Percentiles rank a stretch among this genome's conserved stretches.
Conservation (phyloP, 2,888 invertebrate species). For the Ligdia adustata region DNA sequence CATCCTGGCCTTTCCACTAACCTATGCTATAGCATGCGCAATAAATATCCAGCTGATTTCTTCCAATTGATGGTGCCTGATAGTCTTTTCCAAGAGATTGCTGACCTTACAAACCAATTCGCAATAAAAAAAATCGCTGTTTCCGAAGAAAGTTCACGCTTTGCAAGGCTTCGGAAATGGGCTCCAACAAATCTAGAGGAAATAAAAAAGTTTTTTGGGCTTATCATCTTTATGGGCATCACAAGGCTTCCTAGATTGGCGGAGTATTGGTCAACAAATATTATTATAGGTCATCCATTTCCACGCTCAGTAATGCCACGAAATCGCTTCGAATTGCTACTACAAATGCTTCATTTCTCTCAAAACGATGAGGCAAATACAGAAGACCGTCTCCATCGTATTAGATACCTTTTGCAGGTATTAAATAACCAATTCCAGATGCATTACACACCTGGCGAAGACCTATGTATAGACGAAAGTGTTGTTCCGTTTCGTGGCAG, state of each 20-base stretch:
- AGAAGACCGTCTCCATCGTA: constrained; percentile 40
- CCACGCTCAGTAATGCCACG: constrained; percentile 39
- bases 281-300: constrained; percentile 37
- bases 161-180: constrained; percentile 33
- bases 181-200: constrained; percentile 34
- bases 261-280: constrained; percentile 45
- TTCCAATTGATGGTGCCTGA: constrained; percentile 17
- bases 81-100: constrained; percentile 28
- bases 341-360: constrained; percentile 47
- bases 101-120: constrained; percentile 29
- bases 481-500: constrained; percentile 12
- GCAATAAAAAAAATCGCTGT: constrained; percentile 25
- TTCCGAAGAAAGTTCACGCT: constrained; percentile 12
- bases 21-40: constrained; percentile 13
- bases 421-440: constrained; percentile 40
- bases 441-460: no score
- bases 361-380: constrained; percentile 40
- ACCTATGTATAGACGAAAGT: no score
- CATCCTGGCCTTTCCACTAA: constrained; percentile 8
- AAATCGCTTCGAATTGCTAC: constrained; percentile 43
- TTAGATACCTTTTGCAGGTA: constrained; percentile 35
- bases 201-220: constrained; percentile 42
- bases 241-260: constrained; percentile 40
- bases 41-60: constrained; percentile 21
- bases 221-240: constrained; percentile 46